Evolutionary conservation across 2,888 invertebrate species (phyloP).

Genomic region (Mythimna loreyi): DNA sequence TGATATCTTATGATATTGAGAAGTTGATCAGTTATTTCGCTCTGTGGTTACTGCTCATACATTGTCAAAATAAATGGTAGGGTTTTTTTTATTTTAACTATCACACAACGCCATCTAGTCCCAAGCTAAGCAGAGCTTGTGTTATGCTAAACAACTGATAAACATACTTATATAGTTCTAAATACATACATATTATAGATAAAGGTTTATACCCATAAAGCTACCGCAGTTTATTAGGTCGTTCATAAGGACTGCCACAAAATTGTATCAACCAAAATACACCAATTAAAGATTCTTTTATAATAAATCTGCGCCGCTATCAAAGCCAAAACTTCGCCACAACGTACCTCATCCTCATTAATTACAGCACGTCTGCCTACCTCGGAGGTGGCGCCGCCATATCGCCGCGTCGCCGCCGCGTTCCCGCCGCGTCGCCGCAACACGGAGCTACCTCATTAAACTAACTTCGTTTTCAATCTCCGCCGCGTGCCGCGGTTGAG

Average conservation of each 20-base stretch:
- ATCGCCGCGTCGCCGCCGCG: constrained; percentile 19
- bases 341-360: constrained; percentile 47
- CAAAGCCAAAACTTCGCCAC: constrained; percentile 21
- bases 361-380: constrained; percentile 43
- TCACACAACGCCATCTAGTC: no score
- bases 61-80: no score
- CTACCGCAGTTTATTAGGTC: no score
- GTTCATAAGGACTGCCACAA: neutral
- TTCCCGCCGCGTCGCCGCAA: constrained; percentile 33
- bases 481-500: constrained; percentile 57
- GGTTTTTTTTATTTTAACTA: no score
- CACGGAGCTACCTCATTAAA: constrained; percentile 63
- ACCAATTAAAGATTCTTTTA: neutral
- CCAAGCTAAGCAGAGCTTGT: no score
- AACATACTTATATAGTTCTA: no score
- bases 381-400: constrained; percentile 45
- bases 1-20: no score
- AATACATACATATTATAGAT: no score
- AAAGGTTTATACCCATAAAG: no score
- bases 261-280: neutral
- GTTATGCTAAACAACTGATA: no score
- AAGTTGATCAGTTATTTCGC: no score
- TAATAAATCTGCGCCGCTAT: constrained; percentile 9
- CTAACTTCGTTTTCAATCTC: constrained; percentile 65
- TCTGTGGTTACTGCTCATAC: no score